These are phyloP conservation scores for Gastrophysa polygoni DNA, from an alignment of 2,888 invertebrate genomes.

Conservation along the genomic window DNA sequence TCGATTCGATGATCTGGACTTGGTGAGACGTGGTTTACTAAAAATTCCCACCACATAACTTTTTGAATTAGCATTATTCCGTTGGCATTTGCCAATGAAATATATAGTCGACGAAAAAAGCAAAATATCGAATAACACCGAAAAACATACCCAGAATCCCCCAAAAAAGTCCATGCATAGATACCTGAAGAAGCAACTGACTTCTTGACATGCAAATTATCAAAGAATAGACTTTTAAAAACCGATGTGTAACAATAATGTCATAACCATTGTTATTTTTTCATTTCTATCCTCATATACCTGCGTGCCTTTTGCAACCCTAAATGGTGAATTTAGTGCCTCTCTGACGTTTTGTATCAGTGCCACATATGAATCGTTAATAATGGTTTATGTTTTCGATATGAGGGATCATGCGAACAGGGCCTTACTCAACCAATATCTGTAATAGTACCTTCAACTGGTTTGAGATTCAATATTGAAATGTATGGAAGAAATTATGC, in stretches of 20 bases:
- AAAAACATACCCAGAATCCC: constrained; percentile 3
- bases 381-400: background rate
- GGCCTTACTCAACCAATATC: constrained; percentile 9
- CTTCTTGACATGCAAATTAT: constrained; percentile 39
- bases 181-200: constrained; percentile 31
- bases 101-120: background rate
- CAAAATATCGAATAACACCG: constrained; percentile 13
- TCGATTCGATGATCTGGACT: no score
- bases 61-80: background rate
- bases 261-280: constrained; percentile 42
- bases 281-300: constrained; percentile 23
- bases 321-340: constrained; percentile 40
- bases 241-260: constrained; percentile 50
- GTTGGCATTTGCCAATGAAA: background rate
- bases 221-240: constrained; percentile 40
- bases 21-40: background rate
- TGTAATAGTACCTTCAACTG: no score
- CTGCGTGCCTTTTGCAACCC: constrained; percentile 32
- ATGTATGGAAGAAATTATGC: no score
- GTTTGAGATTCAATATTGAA: no score
- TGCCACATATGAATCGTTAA: constrained; percentile 29
- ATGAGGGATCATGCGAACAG: background rate
- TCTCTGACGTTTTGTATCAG: constrained; percentile 34
- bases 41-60: background rate
- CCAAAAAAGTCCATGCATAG: background rate